Evolutionary conservation across 2,888 invertebrate species (phyloP).

Genomic region (Clusia tigrina): DNA sequence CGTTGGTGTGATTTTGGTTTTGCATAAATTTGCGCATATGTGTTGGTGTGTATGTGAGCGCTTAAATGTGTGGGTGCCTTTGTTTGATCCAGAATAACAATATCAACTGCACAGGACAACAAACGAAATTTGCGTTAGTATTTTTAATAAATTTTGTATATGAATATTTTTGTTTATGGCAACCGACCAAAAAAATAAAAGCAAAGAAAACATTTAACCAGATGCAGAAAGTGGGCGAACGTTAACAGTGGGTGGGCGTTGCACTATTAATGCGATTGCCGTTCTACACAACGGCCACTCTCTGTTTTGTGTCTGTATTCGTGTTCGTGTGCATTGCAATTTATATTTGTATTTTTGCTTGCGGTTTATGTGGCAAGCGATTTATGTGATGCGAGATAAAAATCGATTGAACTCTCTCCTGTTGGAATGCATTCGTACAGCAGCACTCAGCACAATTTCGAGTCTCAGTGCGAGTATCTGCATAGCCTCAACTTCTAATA

Average conservation of each 20-base stretch:
- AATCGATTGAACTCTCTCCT: constrained; percentile 52
- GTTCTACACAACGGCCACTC: too few species aligned
- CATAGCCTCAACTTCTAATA: background rate
- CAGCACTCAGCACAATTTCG: background rate
- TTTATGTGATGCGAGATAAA: constrained; percentile 58
- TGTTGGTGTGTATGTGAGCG: background rate
- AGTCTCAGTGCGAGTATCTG: background rate
- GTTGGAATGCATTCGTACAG: background rate
- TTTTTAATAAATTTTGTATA: background rate
- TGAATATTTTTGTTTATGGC: too few species aligned
- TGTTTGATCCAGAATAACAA: background rate
- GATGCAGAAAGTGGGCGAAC: too few species aligned
- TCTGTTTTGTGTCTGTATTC: too few species aligned
- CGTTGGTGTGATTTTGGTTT: constrained; percentile 49
- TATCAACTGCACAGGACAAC: background rate
- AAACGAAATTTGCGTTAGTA: too few species aligned
- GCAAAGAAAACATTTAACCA: too few species aligned
- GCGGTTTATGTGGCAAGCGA: constrained; percentile 55
- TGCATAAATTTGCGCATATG: constrained; percentile 13
- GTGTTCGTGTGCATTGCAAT: too few species aligned
- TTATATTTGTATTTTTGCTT: constrained; percentile 34
- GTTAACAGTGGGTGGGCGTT: too few species aligned
- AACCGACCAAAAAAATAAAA: too few species aligned
- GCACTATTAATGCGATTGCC: too few species aligned
- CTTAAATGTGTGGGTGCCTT: background rate